phyloP scores from a whole-genome alignment of 2,888 invertebrate genomes.

The Epirrita christyi region DNA sequence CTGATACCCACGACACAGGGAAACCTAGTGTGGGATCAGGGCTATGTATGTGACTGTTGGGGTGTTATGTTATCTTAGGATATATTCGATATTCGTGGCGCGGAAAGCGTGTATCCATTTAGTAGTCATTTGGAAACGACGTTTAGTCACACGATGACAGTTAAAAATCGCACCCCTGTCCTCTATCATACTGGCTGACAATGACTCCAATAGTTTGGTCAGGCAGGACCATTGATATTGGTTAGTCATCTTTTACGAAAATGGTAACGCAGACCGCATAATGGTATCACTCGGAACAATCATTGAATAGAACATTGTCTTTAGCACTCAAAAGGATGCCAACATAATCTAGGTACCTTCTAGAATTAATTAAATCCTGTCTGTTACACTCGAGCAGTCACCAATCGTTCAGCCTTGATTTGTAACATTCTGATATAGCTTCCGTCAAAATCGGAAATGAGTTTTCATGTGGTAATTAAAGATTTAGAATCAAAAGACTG shows the following conservation, averaged over 20 bases:
- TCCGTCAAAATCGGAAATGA: slow-evolving; percentile 23
- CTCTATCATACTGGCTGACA: too few species aligned
- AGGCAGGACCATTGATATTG: too few species aligned
- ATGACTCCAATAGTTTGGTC: background rate
- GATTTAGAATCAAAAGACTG: slow-evolving; percentile 1
- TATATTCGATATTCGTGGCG: too few species aligned
- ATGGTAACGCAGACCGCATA: background rate
- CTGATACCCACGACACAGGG: too few species aligned
- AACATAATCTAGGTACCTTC: slow-evolving; percentile 4
- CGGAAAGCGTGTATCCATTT: too few species aligned
- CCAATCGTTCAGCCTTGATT: slow-evolving; percentile 19
- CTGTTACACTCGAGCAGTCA: slow-evolving; percentile 6
- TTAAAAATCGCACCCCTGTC: too few species aligned
- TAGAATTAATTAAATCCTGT: slow-evolving; percentile 8
- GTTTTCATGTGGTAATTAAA: slow-evolving; percentile 16
- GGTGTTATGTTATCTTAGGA: too few species aligned
- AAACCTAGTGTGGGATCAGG: too few species aligned
- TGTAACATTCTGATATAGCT: slow-evolving; percentile 19
- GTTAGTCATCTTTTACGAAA: background rate
- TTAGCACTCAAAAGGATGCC: slow-evolving; percentile 10
- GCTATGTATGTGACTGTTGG: too few species aligned
- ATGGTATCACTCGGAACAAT: background rate
- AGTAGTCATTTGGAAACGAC: too few species aligned
- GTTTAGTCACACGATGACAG: too few species aligned
- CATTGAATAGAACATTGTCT: background rate